These are phyloP conservation scores for Drepana arcuata DNA, from an alignment of 1,140 invertebrate genomes.

Conservation along the genomic window DNA sequence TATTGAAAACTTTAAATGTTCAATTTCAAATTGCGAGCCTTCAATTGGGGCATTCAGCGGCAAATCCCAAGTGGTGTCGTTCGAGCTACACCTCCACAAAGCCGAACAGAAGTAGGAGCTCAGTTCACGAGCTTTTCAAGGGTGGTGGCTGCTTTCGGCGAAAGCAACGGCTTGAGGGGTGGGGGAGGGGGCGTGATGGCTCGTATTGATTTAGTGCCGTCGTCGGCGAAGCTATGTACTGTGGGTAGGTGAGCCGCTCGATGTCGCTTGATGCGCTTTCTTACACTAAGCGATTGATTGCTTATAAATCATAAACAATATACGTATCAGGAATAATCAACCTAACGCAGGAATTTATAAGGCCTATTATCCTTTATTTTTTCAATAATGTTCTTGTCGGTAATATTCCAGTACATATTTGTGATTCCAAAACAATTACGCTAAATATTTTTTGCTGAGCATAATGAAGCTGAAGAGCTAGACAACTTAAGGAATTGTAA, in stretches of 20 bases:
- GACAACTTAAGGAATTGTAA: too few relatives aligned
- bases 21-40: slow-evolving; percentile 52
- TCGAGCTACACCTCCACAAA: slow-evolving; percentile 64
- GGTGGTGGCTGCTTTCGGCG: slow-evolving; percentile 68
- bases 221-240: slow-evolving; percentile 67
- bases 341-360: too few relatives aligned
- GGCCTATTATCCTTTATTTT: too few relatives aligned
- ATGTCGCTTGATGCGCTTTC: slow-evolving; percentile 67
- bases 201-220: slow-evolving; percentile 74
- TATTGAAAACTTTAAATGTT: slow-evolving; percentile 14
- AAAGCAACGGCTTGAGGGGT: slow-evolving; percentile 47
- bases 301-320: too few relatives aligned
- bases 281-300: too few relatives aligned
- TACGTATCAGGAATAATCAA: too few relatives aligned
- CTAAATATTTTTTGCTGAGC: too few relatives aligned
- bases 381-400: too few relatives aligned
- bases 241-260: slow-evolving; percentile 49
- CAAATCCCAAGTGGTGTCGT: slow-evolving; percentile 63
- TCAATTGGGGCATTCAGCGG: slow-evolving; percentile 46
- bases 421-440: too few relatives aligned
- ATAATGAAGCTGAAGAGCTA: too few relatives aligned
- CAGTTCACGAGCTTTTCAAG: slow-evolving; percentile 69
- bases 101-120: slow-evolving; percentile 71
- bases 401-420: too few relatives aligned
- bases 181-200: slow-evolving; percentile 56